Conservation (phyloP, 1,140 invertebrate species). For the Sarcophaga bullata region DNA sequence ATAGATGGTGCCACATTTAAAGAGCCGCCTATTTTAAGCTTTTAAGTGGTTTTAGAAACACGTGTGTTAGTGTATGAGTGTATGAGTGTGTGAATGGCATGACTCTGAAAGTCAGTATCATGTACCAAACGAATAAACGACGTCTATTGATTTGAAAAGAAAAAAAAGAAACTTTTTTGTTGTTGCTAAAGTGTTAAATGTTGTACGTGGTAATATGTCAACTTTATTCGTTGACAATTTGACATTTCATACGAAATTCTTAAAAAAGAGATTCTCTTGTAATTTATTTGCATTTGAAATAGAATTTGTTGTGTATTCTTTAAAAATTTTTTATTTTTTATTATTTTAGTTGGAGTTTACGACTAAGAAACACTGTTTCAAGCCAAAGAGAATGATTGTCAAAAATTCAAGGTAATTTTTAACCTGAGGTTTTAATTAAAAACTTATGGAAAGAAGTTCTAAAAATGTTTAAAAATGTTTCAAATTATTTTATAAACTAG, state of each 20-base stretch:
- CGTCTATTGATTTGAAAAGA: neutral
- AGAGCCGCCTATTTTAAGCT: neutral
- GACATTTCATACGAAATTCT: conserved; percentile 34
- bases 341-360: neutral
- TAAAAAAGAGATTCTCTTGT: conserved; percentile 12
- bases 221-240: conserved; percentile 37
- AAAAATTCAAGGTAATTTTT: too few species aligned
- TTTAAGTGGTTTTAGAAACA: neutral
- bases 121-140: neutral
- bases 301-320: neutral
- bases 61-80: neutral
- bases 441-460: too few species aligned
- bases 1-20: neutral
- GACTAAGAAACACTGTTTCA: too few species aligned
- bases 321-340: neutral
- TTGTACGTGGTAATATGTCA: conserved; percentile 36
- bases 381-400: too few species aligned
- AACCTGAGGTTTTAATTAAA: too few species aligned
- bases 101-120: neutral
- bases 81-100: neutral
- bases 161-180: neutral
- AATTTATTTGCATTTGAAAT: conserved; percentile 21
- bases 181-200: neutral
- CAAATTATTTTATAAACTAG: too few species aligned
- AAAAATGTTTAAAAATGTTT: too few species aligned